A percentile compares a stretch with the other conserved stretches of the same genome.
phyloP scores from a whole-genome alignment of 2,888 invertebrate genomes.

The Furcula furcula region DNA sequence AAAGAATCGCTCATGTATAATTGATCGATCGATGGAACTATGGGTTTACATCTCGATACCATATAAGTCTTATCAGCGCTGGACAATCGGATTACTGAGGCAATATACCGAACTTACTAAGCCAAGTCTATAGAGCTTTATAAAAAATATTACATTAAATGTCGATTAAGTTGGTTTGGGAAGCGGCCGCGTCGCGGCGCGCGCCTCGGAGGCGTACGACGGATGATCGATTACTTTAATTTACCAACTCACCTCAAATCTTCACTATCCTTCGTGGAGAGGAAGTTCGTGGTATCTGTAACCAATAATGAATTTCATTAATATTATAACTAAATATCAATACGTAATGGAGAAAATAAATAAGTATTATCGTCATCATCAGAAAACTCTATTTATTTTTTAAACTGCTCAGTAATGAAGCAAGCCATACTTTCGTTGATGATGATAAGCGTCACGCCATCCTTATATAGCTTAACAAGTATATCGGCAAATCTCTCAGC shows the following conservation, averaged over 20 bases:
- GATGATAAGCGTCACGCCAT: too few relatives aligned
- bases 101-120: conserved; percentile 1
- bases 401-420: too few relatives aligned
- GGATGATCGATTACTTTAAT: conserved; percentile 32
- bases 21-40: not conserved
- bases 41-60: not conserved
- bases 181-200: conserved; percentile 4
- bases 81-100: not conserved
- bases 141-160: conserved; percentile 40
- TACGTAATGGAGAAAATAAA: too few relatives aligned
- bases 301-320: conserved; percentile 30
- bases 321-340: too few relatives aligned
- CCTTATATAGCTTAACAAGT: too few relatives aligned
- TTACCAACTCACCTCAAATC: conserved; percentile 64
- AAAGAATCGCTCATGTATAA: conserved; percentile 1
- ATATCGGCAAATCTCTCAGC: too few relatives aligned
- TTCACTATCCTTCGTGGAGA: conserved; percentile 38
- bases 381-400: too few relatives aligned
- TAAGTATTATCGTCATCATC: too few relatives aligned
- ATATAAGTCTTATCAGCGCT: not conserved
- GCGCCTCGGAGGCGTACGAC: conserved; percentile 12
- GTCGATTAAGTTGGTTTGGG: conserved; percentile 40
- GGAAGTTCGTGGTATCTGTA: conserved; percentile 48
- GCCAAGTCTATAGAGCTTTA: conserved; percentile 7
- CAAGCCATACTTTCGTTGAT: too few relatives aligned